Evolutionary conservation across 2,113 vertebrate species (phyloP).

Genomic region (Patagioenas fasciata): DNA sequence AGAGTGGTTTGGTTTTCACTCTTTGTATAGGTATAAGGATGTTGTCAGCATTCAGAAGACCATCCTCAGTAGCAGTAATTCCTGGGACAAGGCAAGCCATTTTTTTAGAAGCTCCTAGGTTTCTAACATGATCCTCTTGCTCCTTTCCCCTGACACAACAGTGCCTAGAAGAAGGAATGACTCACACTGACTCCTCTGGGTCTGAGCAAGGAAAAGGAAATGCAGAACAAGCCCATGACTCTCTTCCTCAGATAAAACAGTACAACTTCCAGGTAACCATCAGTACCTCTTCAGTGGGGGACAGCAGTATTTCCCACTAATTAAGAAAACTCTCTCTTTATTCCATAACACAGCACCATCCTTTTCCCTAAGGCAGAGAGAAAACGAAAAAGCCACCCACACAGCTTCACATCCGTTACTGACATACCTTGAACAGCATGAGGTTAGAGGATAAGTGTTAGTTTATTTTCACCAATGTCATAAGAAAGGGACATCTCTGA

Average conservation of each 20-base stretch:
- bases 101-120: background rate
- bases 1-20: background rate
- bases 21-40: background rate
- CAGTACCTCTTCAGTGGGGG: background rate
- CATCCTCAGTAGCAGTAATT: background rate
- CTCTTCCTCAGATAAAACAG: background rate
- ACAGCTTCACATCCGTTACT: slow-evolving; percentile 9
- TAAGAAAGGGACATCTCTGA: background rate
- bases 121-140: background rate
- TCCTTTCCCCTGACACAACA: background rate
- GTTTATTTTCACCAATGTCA: background rate
- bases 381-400: background rate
- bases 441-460: background rate
- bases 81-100: background rate
- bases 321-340: background rate
- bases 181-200: background rate
- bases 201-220: background rate
- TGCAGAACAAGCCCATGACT: background rate
- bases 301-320: background rate
- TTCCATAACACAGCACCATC: background rate
- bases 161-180: background rate
- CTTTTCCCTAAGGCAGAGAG: background rate
- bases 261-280: background rate
- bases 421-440: background rate
- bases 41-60: background rate